Conservation (phyloP, 1,140 invertebrate species). For the Penaeus chinensis region DNA sequence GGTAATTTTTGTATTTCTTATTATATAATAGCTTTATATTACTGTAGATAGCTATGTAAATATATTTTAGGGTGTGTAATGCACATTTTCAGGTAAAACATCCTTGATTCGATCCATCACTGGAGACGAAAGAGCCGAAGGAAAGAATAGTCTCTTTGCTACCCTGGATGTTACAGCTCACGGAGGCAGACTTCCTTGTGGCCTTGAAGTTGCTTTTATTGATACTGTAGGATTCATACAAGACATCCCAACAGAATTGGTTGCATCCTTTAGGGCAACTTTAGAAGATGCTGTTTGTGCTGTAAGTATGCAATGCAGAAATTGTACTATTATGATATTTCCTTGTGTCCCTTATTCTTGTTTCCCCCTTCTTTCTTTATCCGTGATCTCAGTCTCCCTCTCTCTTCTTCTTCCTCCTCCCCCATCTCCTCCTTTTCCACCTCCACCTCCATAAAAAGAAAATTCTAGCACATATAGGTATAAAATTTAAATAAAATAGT, state of each 20-base stretch:
- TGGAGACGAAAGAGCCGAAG: conserved; percentile 75
- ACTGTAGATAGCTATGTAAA: background rate
- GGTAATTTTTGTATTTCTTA: background rate
- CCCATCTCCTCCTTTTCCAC: background rate
- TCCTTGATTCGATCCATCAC: conserved; percentile 85
- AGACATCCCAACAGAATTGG: conserved; percentile 83
- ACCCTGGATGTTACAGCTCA: conserved; percentile 90
- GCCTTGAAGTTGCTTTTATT: conserved; percentile 79
- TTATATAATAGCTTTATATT: background rate
- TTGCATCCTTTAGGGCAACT: conserved; percentile 87
- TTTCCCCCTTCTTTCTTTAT: background rate
- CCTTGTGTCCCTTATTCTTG: background rate
- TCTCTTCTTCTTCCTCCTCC: background rate
- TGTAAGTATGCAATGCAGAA: conserved; percentile 39
- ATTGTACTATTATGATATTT: background rate
- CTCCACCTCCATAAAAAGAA: background rate
- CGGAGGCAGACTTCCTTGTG: conserved; percentile 77
- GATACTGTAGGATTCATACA: conserved; percentile 95
- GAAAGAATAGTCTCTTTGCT: conserved; percentile 86
- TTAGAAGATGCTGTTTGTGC: conserved; percentile 83
- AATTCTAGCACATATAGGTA: background rate
- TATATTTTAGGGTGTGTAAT: background rate
- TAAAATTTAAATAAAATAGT: background rate
- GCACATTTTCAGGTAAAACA: conserved; percentile 70
- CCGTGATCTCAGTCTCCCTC: no score